These are phyloP conservation scores for Malurus cyaneus DNA, from an alignment of 2,113 vertebrate genomes.

Conservation along the genomic window DNA sequence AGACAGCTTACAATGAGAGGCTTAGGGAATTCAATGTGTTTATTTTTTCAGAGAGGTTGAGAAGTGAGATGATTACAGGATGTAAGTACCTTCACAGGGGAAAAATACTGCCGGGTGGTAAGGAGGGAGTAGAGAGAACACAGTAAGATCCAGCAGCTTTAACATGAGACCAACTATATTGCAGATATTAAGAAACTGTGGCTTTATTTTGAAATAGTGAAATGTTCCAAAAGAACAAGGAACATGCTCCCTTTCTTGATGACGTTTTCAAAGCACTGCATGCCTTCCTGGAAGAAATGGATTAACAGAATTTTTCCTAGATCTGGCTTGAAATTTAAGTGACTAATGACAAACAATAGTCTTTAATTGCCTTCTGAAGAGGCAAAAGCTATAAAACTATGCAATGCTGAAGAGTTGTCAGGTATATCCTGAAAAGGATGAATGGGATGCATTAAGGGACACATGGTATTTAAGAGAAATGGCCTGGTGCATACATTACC, in stretches of 20 bases:
- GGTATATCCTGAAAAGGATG: background rate
- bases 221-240: background rate
- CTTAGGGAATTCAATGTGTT: background rate
- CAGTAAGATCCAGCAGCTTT: background rate
- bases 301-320: background rate
- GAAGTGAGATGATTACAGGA: background rate
- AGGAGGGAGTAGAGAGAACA: background rate
- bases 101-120: background rate
- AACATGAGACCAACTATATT: accelerated
- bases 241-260: background rate
- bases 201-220: background rate
- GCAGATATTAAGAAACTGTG: background rate
- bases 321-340: background rate
- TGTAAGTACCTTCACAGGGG: background rate
- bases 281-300: background rate
- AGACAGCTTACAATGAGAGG: background rate
- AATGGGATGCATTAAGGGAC: background rate
- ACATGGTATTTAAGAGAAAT: background rate
- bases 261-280: background rate
- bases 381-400: background rate
- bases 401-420: background rate
- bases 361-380: background rate
- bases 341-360: background rate
- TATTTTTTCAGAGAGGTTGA: background rate
- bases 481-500: background rate